Evolutionary conservation across 1,140 invertebrate genomes (phyloP).

Genomic region (Drosophila leontia): DNA sequence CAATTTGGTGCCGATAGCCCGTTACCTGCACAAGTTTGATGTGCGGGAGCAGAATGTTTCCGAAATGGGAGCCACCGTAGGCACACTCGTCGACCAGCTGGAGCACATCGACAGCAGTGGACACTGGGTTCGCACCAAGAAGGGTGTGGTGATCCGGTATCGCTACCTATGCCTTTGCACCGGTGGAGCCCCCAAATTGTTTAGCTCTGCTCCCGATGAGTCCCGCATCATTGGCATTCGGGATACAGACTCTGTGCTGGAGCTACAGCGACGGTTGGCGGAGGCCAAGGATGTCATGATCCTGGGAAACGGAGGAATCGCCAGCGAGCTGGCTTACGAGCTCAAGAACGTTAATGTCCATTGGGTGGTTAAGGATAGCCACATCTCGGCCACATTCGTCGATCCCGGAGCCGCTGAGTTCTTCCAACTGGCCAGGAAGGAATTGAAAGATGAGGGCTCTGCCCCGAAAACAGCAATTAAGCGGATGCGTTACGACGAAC

Average conservation of each 20-base stretch:
- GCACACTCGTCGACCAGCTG: conserved; percentile 89
- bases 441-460: not conserved
- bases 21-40: conserved; percentile 93
- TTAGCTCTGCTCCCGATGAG: conserved; percentile 87
- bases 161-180: conserved; percentile 95
- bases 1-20: conserved; percentile 92
- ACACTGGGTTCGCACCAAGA: conserved; percentile 84
- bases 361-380: conserved; percentile 97
- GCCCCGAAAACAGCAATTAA: conserved; percentile 85
- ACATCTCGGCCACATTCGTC: conserved; percentile 96
- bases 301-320: conserved; percentile 98
- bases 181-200: conserved; percentile 93
- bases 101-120: conserved; percentile 85
- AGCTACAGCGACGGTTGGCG: conserved; percentile 90
- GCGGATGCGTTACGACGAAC: conserved; percentile 89
- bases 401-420: conserved; percentile 98
- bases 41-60: conserved; percentile 90
- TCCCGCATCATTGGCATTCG: conserved; percentile 92
- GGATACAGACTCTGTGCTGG: conserved; percentile 97
- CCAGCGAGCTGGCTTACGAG: conserved; percentile 97
- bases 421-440: conserved; percentile 87
- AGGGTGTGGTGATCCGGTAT: conserved; percentile 88
- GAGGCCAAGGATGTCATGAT: conserved; percentile 91
- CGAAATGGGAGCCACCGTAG: conserved; percentile 85
- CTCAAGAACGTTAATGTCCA: conserved; percentile 93